Evolutionary conservation across 2,888 invertebrate species (phyloP), one percentile per base, ranked within the genome.

Genomic region (Gibbula magus): DNA sequence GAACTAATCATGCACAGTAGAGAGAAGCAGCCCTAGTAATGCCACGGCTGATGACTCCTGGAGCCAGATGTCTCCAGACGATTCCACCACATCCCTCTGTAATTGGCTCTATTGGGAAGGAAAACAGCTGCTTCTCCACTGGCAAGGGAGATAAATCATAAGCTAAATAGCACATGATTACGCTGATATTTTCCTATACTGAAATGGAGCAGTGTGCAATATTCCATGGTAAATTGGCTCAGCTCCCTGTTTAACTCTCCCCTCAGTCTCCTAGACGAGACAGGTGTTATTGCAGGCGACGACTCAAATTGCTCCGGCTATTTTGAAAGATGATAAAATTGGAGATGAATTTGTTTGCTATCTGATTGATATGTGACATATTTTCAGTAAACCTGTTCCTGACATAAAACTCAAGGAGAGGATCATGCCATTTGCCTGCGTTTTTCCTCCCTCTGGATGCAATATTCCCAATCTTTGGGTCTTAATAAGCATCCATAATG

Each of bases 21-120:
- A 45, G 45, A 45, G 45, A 45, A 13, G 45, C 45, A 45, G 45
- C 61, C 29, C 25, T 18, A 61, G 61, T 25, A 61, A 29, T 61
- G 61, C 61, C 61, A 45, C 13, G 45, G 45, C 45, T 29, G 29
- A 61, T 61, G 61, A 61, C 61, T 61, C 61, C 61, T 29, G 16
- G 2, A 61, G 61, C 61, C 61, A 61, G 61, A 61, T 61, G 61
- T 61, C 61, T 61, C 29, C 16, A 29, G 61, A 61, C 61, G 29
- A 25, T 29, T 61, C 29, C 25, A 61, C 61, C 25, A 61, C 61
- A 25, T 61, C 29, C 29, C 29, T 25, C 61, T 29, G 61, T 61
- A 61, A 61, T 61, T 61, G 61, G 61, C 61, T 61, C 61, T 61
- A 61, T 61, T 61, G 61, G 61, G 61, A 61, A 25, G 61, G 61